Base-by-base conservation (phyloP, 2,888 invertebrate genomes). In the Lasioglossum villosulum region DNA sequence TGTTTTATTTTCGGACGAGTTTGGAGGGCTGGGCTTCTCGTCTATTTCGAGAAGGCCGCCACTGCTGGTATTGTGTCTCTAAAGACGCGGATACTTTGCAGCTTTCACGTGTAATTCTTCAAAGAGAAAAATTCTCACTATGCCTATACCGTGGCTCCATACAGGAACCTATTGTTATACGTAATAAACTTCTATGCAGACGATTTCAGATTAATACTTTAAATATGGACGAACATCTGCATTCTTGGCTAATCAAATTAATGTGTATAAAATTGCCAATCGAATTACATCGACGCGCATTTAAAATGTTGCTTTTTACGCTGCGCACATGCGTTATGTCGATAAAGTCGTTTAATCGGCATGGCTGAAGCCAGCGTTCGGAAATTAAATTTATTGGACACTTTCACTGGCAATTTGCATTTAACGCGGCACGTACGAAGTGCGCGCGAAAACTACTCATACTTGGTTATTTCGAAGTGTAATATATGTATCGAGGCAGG, bases 11-110 rank as follows among this genome's bases (percentile, higher is more conserved):
- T 93, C 88, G 92, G 92, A 91, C 87, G 90, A 91, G 91, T 92
- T 91, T 90, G 92, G 92, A 91, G 92, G 92, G 92, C 92, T 89
- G 92, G 88, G 91, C 92, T 92, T 84, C 91, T 92, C 90, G 91
- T 93, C 94, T 94, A 94, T 94, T 94, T 94, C 91, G 91, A 94
- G 94, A 94, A 93, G 93, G 93, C 92, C 93, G 86, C 82, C 84
- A 86, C 91, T 89, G 90, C 91, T 91, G 85, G 91, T 91, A 93
- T 90, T 93, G 92, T 92, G 89, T 91, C 91, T 92, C 88, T 86
- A 90, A 88, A 90, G 88, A 89, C 86, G 82, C 84, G 75, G 84
- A 84, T 89, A 90, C 87, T 87, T 91, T 87, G 78, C 89, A 86
- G 88, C 87, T 91, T 89, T 89, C 84, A 83, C 84, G 84, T 78